Conservation (phyloP, 2,113 vertebrate species). For the Hypocryptadius cinnamomeus region DNA sequence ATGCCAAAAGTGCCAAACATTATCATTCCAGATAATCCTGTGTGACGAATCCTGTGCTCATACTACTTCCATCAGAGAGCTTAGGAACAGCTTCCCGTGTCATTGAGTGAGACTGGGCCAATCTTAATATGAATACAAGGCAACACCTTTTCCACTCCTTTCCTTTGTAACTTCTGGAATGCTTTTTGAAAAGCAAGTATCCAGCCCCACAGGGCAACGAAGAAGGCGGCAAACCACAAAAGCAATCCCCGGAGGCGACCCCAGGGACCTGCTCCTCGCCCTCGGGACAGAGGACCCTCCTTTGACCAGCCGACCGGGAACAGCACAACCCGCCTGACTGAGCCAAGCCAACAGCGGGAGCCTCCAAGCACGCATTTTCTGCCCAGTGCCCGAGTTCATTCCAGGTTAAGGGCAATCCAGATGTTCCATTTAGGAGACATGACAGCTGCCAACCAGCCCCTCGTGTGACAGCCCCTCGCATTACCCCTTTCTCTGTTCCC, state of each 20-base stretch:
- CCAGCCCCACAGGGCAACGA: neutral
- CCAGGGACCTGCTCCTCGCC: neutral
- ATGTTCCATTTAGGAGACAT: rapidly evolving
- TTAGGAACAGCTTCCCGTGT: neutral
- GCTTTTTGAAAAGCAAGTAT: neutral
- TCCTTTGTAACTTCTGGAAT: neutral
- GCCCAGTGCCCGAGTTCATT: neutral
- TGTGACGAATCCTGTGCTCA: neutral
- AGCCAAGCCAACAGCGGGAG: neutral
- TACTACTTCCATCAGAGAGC: neutral
- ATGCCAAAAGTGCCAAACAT: neutral
- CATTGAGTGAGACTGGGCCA: neutral
- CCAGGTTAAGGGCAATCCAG: neutral
- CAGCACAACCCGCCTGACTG: neutral
- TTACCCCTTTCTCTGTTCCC: neutral
- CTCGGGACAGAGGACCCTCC: neutral
- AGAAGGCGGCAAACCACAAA: neutral
- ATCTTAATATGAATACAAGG: neutral
- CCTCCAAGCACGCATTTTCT: neutral
- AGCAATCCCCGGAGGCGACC: neutral
- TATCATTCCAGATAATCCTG: neutral
- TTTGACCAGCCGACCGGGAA: neutral
- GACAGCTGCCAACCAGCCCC: neutral
- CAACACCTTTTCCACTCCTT: neutral
- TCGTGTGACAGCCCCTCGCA: neutral